Base-by-base conservation (phyloP, 2,888 invertebrate species). In the Psylliodes chrysocephalus region DNA sequence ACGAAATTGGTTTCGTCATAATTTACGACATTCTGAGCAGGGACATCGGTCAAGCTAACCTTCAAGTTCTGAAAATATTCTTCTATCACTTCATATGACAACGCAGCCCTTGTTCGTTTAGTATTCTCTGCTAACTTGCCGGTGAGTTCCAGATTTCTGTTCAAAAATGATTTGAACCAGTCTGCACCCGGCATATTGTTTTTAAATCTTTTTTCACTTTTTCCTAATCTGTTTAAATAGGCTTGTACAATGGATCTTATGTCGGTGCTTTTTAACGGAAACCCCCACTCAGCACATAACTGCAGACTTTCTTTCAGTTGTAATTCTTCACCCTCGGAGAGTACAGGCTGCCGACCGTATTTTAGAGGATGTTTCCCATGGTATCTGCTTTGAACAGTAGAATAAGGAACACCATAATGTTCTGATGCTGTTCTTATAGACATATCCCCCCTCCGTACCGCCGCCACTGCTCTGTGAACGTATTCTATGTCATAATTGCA, bases 1-100 rank as follows among this genome's bases (percentile, higher is more conserved):
- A 17, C 33, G 14, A 69, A 46, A 56, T 64, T 67, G 5, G 63
- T 67, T 22, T 65, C 64, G 15, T 64, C 66, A 47, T 69, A 66
- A 40, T 69, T 69, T 6, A 66, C 17, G 1, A 64, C 64, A 35
- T 51, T 30, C 2, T 8, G 14, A 14, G 54, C 46, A 2, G 40
- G 28, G 10, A 64, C 57, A 57, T 60, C 57, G 42, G 47, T 53
- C 30, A 65, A 35, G 1, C 46, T n/a, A 1, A 8, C 57, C 47
- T 18, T 57, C 42, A 12, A 28, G 12, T 35, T 35, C n/a, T 35
- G 6, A 51, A 64, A 60, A 56, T 63, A 66, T 12, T 60, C 44
- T 10, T 18, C 40, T 14, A 67, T 33, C 14, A 33, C 47, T 5
- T 46, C 62, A 51, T 52, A 19, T 12, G 18, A 40, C 22, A 67